A percentile compares a stretch with the other conserved stretches of the same genome.
Evolutionary conservation across 2,113 vertebrate species (phyloP).

Genomic region (Hoplias malabaricus): DNA sequence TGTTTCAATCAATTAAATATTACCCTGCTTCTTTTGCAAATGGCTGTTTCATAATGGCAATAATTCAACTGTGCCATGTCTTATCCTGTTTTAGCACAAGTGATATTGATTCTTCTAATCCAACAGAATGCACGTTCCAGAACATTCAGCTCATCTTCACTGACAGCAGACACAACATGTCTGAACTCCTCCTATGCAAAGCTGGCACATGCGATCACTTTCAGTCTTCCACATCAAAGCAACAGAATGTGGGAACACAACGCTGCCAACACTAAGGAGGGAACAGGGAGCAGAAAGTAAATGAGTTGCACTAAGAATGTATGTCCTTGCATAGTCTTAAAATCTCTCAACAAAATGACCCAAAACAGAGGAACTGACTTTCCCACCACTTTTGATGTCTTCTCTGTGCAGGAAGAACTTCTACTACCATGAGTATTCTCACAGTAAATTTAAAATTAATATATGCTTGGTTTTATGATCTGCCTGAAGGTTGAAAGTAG

Average conservation of each 20-base stretch:
- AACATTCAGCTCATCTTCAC: constrained; percentile 16
- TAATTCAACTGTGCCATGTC: constrained; percentile 3
- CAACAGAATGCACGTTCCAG: constrained; percentile 19
- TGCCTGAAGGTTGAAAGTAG: not conserved
- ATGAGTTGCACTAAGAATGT: not conserved
- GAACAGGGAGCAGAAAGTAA: not conserved
- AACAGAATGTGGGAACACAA: constrained; percentile 10
- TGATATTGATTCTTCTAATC: not conserved
- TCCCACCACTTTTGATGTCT: constrained; percentile 1
- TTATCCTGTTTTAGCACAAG: not conserved
- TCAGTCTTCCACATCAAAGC: constrained; percentile 20
- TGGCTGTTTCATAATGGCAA: not conserved
- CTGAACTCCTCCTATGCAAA: constrained; percentile 32
- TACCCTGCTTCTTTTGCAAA: constrained; percentile 17
- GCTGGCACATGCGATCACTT: constrained; percentile 22
- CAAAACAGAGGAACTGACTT: not conserved
- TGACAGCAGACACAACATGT: constrained; percentile 34
- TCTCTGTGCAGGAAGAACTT: not conserved
- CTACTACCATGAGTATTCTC: constrained; percentile 14
- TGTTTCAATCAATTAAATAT: constrained; percentile 23
- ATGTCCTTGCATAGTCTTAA: too few species aligned
- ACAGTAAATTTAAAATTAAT: constrained; percentile 1
- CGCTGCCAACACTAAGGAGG: not conserved
- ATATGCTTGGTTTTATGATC: constrained; percentile 1
- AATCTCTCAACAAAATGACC: too few species aligned